Base-by-base conservation (phyloP, 2,113 vertebrate species). In the Esox niger region DNA sequence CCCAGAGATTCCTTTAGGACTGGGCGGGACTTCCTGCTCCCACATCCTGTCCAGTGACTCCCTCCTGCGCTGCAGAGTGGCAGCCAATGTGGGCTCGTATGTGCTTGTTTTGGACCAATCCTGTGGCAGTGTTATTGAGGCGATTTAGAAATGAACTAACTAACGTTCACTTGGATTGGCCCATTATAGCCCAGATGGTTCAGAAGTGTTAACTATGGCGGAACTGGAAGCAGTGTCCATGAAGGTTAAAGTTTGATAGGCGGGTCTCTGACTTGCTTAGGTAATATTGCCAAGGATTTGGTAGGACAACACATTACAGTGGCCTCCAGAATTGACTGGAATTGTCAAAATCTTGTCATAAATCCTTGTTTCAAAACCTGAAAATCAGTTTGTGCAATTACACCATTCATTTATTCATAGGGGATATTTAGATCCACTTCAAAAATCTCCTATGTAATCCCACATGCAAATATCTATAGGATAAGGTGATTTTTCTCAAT, bases 61-160 rank as follows among this genome's bases (percentile, higher is more conserved):
- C 85, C 93, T 94, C 75, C 95, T 93, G 33, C 94, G 91, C 78
- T 95, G 96, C 62, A 94, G 89, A 6, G 93, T 90, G 72, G 81
- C 84, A 23, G 88, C 91, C 43, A 88, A 68, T 0, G 92, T 82
- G 27, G 92, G 93, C 80, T 98, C 96, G 0, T 95, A 96, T 63
- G 94, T 87, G 82, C 89, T 90, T 0, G 85, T 79, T 83, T 96
- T 98, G 75, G 95, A 91, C 97, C 95, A 98, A 70, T 99, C 97
- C 94, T 98, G 91, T 52, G 73, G 88, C 73, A 0, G 13, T 43
- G 85, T 29, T 58, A 75, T 82, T n/a, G n/a, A 52, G 47, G n/a
- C 55, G 79, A 75, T 81, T 33, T 82, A 63, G 76, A 69, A 25
- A 25, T 66, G 27, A 56, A 75, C 43, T 38, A 55, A 62, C 59